phyloP scores from a whole-genome alignment of 2,888 invertebrate species.

The Diloba caeruleocephala region DNA sequence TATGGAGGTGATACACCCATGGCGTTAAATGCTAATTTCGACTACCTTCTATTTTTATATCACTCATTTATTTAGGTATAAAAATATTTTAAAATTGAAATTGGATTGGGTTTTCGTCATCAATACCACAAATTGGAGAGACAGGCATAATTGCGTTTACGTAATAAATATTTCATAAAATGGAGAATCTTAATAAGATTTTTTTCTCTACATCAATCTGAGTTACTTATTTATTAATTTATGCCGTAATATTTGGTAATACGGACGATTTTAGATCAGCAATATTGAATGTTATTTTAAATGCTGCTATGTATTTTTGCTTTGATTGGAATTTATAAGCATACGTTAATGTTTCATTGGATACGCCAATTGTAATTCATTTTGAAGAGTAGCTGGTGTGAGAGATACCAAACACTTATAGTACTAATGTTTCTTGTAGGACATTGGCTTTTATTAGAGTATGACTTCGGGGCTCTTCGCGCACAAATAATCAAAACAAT shows the following conservation, averaged over 20 bases:
- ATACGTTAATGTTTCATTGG: neutral
- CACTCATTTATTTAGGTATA: constrained; percentile 40
- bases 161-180: neutral
- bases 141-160: neutral
- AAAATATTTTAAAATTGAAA: constrained; percentile 37
- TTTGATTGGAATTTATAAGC: constrained; percentile 3
- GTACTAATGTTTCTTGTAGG: too few relatives aligned
- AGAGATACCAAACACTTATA: too few relatives aligned
- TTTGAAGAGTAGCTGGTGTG: constrained; percentile 2
- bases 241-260: neutral
- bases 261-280: neutral
- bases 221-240: neutral
- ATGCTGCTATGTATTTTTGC: constrained; percentile 1
- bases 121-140: constrained; percentile 1
- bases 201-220: neutral
- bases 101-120: constrained; percentile 9
- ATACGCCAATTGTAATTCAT: constrained; percentile 11
- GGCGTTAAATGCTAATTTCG: constrained; percentile 58
- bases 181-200: neutral
- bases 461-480: too few relatives aligned
- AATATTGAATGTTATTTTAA: neutral
- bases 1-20: constrained; percentile 49
- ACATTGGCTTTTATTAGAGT: too few relatives aligned
- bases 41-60: constrained; percentile 41
- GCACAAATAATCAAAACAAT: too few relatives aligned